Conservation (phyloP, 2,888 invertebrate genomes). For the Nemoura dubitans region DNA sequence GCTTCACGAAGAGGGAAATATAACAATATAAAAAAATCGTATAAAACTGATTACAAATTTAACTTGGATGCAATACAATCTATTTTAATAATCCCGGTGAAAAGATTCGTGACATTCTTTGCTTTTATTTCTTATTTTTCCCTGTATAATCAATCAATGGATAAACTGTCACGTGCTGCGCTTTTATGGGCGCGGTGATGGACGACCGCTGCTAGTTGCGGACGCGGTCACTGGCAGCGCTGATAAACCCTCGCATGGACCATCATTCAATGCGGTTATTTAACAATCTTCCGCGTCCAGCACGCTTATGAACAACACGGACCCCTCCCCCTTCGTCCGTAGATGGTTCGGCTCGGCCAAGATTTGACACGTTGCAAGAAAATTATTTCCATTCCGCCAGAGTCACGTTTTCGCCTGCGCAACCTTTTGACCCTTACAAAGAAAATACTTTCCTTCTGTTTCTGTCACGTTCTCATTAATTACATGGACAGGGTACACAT, state of each 20-base stretch:
- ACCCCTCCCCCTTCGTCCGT: too few species aligned
- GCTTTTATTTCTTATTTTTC: background rate
- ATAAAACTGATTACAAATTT: background rate
- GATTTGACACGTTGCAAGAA: background rate
- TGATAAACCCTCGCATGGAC: constrained; percentile 13
- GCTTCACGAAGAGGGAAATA: background rate
- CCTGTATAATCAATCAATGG: constrained; percentile 1
- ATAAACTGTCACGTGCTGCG: background rate
- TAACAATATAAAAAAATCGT: background rate
- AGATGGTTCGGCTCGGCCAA: background rate
- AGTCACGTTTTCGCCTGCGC: background rate
- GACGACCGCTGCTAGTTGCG: constrained; percentile 9
- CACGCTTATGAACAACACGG: background rate
- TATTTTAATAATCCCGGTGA: background rate
- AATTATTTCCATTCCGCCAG: background rate
- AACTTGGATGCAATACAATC: background rate
- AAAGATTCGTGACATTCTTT: constrained; percentile 7
- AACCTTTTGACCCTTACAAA: background rate
- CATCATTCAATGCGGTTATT: constrained; percentile 28
- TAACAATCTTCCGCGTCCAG: background rate
- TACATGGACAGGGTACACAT: background rate
- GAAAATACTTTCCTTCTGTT: background rate
- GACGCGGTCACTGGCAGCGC: constrained; percentile 16
- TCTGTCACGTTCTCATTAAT: background rate
- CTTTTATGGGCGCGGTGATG: constrained; percentile 19